Conservation (phyloP, 1,140 invertebrate genomes). For the Leptinotarsa lineolata region DNA sequence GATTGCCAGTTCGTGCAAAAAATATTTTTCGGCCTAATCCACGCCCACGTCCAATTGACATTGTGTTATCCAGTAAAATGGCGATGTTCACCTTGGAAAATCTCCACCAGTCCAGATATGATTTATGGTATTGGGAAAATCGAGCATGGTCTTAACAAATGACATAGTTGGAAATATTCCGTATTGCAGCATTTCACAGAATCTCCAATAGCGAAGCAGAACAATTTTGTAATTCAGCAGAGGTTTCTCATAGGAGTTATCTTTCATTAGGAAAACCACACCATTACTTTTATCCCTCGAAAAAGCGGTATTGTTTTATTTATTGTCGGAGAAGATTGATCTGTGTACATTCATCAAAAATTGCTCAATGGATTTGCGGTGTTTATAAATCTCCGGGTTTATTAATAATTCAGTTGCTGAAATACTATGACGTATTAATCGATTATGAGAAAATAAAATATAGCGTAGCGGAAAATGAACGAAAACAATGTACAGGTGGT, state of each 20-base stretch:
- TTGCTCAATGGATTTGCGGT: neutral
- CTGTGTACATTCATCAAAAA: slow-evolving; percentile 1
- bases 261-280: neutral
- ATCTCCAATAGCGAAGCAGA: neutral
- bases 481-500: neutral
- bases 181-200: neutral
- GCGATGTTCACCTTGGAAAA: neutral
- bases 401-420: slow-evolving; percentile 3
- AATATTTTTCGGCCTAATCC: too few species aligned
- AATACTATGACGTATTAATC: neutral
- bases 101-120: neutral
- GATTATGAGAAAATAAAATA: neutral
- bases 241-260: slow-evolving; percentile 1
- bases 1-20: too few species aligned
- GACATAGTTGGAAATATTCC: neutral
- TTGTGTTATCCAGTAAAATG: neutral
- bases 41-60: too few species aligned
- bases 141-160: neutral
- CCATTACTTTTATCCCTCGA: neutral
- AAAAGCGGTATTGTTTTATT: slow-evolving; percentile 4
- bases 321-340: neutral
- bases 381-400: neutral
- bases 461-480: neutral
- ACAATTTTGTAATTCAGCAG: neutral
- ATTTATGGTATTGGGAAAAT: neutral